Evolutionary conservation across 2,888 invertebrate genomes (phyloP), one percentile per base, ranked within the genome.

Genomic region (Eumerus sabulonum): DNA sequence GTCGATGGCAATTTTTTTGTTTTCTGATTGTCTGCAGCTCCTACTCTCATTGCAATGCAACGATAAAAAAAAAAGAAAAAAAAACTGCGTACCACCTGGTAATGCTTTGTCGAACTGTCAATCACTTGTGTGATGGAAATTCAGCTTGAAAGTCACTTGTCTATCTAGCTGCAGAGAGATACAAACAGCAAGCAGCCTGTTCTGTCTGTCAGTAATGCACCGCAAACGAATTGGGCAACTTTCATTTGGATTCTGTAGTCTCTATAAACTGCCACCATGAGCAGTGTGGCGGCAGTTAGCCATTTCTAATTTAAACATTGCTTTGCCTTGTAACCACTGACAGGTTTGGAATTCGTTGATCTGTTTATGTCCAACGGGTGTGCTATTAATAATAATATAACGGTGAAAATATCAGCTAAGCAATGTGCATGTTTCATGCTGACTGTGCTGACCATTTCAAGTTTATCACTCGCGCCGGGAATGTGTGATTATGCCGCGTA

Each of bases 351-450:
- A 79, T 79, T 63, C 74, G 74, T 51, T 79, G 74, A 79, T 79
- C 79, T 68, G 79, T 79, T 77, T 74, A 79, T 79, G 79, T 74
- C 79, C 70, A 74, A 74, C 79, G 79, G 79, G 74, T 79, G 79
- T 79, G 68, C 79, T 79, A 79, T 79, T 79, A 77, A 77, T 77
- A 77, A 77, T 77, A 77, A 77, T 27, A 27, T 27, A 27, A 27
- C 64, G 53, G 64, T 56, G 59, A 70, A 50, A 56, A 18, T 42
- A 57, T 59, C 59, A 19, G 27, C 27, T 27, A 57, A 40, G 57
- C 76, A 64, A 60, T 56, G 51, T 62, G 67, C 73, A 68, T 68
- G 77, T 73, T 77, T 73, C 77, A 67, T 73, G 63, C 14, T 36
- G 38, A 48, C 67, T 59, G 62, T 11, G n/a, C n/a, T n/a, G 40